Conservation (phyloP, 2,888 invertebrate species). For the Hecatera dysodea region DNA sequence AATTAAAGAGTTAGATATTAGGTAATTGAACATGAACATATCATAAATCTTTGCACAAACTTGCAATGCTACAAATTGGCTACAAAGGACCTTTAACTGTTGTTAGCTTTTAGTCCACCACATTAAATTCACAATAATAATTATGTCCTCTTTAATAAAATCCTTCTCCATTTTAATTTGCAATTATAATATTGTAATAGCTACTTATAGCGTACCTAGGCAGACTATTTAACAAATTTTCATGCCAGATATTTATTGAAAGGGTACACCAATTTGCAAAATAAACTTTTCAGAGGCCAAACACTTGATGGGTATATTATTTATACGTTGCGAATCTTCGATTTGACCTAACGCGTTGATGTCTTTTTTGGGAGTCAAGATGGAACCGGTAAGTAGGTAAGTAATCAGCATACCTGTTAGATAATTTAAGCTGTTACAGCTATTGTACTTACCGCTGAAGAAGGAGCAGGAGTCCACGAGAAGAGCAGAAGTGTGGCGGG, state of each 20-base stretch:
- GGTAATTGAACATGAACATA: not conserved
- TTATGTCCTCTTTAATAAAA: not conserved
- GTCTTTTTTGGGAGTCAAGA: constrained; percentile 68
- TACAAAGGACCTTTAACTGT: not conserved
- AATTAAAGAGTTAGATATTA: not conserved
- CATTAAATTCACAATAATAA: constrained; percentile 11
- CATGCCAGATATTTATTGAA: not conserved
- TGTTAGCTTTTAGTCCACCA: constrained; percentile 4
- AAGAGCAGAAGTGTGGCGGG: constrained; percentile 81
- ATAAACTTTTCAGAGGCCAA: not conserved
- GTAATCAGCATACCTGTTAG: constrained; percentile 27
- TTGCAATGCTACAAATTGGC: not conserved
- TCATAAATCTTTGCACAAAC: not conserved
- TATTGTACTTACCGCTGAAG: constrained; percentile 83
- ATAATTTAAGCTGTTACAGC: constrained; percentile 41
- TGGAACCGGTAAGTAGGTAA: constrained; percentile 18
- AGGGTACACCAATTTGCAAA: constrained; percentile 3
- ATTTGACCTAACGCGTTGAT: constrained; percentile 70
- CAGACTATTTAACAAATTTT: constrained; percentile 1
- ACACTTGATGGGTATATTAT: constrained; percentile 5
- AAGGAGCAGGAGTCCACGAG: constrained; percentile 75
- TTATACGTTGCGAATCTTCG: constrained; percentile 16
- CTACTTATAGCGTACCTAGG: not conserved
- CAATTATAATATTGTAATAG: constrained; percentile 2
- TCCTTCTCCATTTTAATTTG: not conserved